These are phyloP conservation scores for Podarcis lilfordi DNA, from an alignment of 2,797 vertebrate genomes.

Conservation along the genomic window DNA sequence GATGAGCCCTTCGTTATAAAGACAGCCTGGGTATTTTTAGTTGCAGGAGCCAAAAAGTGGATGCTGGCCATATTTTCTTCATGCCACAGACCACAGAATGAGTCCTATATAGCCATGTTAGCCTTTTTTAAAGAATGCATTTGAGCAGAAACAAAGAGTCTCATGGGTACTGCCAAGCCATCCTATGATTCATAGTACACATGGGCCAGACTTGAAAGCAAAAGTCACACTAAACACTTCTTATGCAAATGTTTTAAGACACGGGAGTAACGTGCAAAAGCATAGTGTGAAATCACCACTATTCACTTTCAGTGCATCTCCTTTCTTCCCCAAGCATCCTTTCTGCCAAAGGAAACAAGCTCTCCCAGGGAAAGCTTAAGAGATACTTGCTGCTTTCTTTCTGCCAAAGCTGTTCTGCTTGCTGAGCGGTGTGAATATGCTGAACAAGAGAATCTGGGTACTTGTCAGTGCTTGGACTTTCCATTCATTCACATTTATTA, in stretches of 20 bases:
- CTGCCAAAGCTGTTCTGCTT: conserved; percentile 46
- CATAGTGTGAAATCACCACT: background rate
- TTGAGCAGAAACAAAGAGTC: background rate
- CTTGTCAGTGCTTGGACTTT: conserved; percentile 67
- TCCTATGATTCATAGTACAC: background rate
- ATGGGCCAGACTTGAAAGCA: background rate
- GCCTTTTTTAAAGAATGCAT: background rate
- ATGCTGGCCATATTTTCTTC: background rate
- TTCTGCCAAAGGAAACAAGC: conserved; percentile 30
- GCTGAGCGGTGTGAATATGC: conserved; percentile 42
- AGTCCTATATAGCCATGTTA: background rate
- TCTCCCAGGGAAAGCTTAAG: conserved; percentile 44
- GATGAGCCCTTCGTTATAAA: background rate
- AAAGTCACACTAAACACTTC: background rate
- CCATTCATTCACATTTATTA: conserved; percentile 55
- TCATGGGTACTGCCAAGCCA: background rate
- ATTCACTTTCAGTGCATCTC: conserved; percentile 15
- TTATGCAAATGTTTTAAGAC: background rate
- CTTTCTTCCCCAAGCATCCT: background rate
- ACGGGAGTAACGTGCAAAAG: background rate
- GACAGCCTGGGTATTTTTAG: background rate
- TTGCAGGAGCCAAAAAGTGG: background rate
- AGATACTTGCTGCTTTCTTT: conserved; percentile 47
- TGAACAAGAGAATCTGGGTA: conserved; percentile 64
- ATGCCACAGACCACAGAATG: background rate